These are phyloP conservation scores for Zaprionus bogoriensis DNA, from an alignment of 2,888 invertebrate species.

Conservation along the genomic window DNA sequence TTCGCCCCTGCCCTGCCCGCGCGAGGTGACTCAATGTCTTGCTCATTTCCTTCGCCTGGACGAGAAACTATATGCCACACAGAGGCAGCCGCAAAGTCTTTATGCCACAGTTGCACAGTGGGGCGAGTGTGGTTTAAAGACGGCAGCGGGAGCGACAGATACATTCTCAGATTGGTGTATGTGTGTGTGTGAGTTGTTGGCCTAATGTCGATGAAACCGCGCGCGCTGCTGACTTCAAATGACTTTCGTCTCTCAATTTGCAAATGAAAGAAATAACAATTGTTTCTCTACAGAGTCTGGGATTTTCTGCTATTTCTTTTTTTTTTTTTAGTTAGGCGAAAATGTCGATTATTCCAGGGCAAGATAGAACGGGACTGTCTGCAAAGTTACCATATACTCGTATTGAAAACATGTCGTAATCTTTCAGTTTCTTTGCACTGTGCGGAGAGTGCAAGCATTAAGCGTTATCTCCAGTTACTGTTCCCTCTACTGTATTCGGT, in stretches of 20 bases:
- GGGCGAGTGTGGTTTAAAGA: slow-evolving; percentile 10
- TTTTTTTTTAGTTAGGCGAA: not conserved
- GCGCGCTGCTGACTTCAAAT: slow-evolving; percentile 35
- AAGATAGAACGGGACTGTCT: no score
- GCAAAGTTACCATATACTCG: no score
- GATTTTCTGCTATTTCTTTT: not conserved
- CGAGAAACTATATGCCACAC: slow-evolving; percentile 56
- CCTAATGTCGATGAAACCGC: slow-evolving; percentile 1
- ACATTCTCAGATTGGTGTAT: slow-evolving; percentile 9
- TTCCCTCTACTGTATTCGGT: slow-evolving; percentile 14
- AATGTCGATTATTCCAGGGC: no score
- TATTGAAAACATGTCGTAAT: no score
- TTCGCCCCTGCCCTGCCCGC: slow-evolving; percentile 2
- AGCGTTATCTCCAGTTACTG: slow-evolving; percentile 42
- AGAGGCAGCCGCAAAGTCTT: slow-evolving; percentile 36
- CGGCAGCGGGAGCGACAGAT: not conserved
- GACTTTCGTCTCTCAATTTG: slow-evolving; percentile 49
- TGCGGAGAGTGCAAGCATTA: slow-evolving; percentile 49
- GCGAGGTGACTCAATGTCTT: slow-evolving; percentile 74
- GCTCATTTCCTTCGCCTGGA: slow-evolving; percentile 63
- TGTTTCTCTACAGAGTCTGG: not conserved
- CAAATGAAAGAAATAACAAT: slow-evolving; percentile 16
- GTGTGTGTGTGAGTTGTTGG: slow-evolving; percentile 8
- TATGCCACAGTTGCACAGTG: slow-evolving; percentile 17
- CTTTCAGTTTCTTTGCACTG: slow-evolving; percentile 10